Conservation (phyloP, 1,140 invertebrate species). For the Sitodiplosis mosellana region DNA sequence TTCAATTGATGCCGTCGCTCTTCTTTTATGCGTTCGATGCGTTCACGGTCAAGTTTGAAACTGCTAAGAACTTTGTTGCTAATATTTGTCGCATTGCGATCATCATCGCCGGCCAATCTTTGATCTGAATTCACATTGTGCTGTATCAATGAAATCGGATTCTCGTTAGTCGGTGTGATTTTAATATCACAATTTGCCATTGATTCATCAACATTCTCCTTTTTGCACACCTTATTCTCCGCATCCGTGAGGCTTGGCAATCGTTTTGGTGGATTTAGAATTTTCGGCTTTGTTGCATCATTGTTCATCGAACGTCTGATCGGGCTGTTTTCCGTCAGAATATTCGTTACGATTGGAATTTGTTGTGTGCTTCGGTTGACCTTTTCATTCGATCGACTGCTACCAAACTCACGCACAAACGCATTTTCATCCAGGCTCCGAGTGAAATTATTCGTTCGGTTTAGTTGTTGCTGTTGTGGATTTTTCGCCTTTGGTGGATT, state of each 20-base stretch:
- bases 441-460: slow-evolving; percentile 42
- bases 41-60: slow-evolving; percentile 43
- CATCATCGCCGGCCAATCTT: slow-evolving; percentile 13
- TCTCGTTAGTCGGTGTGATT: slow-evolving; percentile 35
- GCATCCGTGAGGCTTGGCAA: slow-evolving; percentile 31
- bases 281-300: slow-evolving; percentile 28
- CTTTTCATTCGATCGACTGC: slow-evolving; percentile 20
- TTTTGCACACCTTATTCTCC: slow-evolving; percentile 20
- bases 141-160: slow-evolving; percentile 35
- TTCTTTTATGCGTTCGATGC: slow-evolving; percentile 83
- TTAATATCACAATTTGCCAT: slow-evolving; percentile 12
- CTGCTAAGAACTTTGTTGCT: slow-evolving; percentile 16
- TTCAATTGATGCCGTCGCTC: slow-evolving; percentile 68
- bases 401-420: slow-evolving; percentile 40
- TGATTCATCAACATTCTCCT: slow-evolving; percentile 2
- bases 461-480: slow-evolving; percentile 22
- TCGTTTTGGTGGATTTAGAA: slow-evolving; percentile 31
- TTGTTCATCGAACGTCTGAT: slow-evolving; percentile 24
- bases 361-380: slow-evolving; percentile 18
- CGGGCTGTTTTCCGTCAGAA: slow-evolving; percentile 28
- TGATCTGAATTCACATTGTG: slow-evolving; percentile 21
- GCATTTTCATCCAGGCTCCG: slow-evolving; percentile 53
- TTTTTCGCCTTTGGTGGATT: slow-evolving; percentile 13
- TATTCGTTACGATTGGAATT: slow-evolving; percentile 13
- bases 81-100: slow-evolving; percentile 28